Conservation (phyloP, 2,113 vertebrate genomes). For the Hylia prasina region DNA sequence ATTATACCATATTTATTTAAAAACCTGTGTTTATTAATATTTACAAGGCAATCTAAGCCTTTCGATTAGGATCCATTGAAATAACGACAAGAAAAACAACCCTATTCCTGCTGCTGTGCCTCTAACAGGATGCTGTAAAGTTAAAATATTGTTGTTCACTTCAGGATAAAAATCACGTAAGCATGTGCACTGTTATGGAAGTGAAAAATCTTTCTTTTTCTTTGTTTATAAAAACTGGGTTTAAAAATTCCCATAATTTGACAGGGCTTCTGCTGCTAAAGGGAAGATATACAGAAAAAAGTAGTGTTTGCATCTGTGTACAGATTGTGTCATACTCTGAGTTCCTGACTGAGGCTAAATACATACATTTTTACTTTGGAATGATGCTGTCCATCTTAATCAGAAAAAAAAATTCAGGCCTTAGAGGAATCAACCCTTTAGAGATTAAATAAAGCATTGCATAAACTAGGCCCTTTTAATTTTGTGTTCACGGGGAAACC, state of each 20-base stretch:
- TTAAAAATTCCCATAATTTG: neutral
- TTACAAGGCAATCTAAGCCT: neutral
- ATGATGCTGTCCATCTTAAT: neutral
- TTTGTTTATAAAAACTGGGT: neutral
- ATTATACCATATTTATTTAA: neutral
- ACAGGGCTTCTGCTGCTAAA: neutral
- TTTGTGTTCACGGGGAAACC: neutral
- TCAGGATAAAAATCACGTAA: neutral
- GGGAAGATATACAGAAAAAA: neutral
- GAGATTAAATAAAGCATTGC: neutral
- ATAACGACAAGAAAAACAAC: neutral
- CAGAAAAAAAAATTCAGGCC: neutral
- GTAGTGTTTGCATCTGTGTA: neutral
- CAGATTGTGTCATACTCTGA: neutral
- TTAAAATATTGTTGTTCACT: neutral
- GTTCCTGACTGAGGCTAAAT: neutral
- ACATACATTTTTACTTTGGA: neutral
- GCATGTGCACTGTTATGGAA: neutral
- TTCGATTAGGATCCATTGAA: neutral
- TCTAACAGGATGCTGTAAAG: neutral
- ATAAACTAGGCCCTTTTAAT: neutral
- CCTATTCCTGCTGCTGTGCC: neutral
- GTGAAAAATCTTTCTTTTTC: neutral
- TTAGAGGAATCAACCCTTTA: neutral
- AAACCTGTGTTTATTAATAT: neutral